These are phyloP conservation scores for Hormiphora californensis DNA, from an alignment of 37 sponge, comb jelly and placozoan species.

Conservation along the genomic window DNA sequence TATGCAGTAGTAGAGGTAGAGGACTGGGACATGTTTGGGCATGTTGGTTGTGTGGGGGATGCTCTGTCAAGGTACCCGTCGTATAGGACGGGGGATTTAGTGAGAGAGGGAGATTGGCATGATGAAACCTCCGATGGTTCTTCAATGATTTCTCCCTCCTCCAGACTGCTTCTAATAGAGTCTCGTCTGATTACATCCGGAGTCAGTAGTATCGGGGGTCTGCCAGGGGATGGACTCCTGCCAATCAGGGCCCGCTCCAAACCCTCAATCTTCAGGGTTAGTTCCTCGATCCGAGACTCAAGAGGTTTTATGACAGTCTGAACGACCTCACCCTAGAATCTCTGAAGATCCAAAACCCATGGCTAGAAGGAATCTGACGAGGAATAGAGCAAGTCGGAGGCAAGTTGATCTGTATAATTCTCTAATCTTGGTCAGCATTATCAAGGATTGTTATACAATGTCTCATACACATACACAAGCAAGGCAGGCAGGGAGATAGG, in stretches of 20 bases:
- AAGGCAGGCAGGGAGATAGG: too few relatives aligned
- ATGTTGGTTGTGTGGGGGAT: too few relatives aligned
- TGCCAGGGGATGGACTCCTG: too few relatives aligned
- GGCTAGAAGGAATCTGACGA: not conserved
- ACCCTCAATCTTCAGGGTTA: not conserved
- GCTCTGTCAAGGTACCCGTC: too few relatives aligned
- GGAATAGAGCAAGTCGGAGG: not conserved
- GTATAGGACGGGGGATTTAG: too few relatives aligned
- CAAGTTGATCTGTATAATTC: not conserved
- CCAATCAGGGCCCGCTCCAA: constrained; percentile 29
- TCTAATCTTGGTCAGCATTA: too few relatives aligned
- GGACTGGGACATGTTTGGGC: too few relatives aligned
- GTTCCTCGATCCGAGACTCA: not conserved
- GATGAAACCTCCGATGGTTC: not conserved
- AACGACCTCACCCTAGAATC: not conserved
- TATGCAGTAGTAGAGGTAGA: too few relatives aligned
- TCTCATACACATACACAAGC: too few relatives aligned
- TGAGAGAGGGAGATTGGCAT: not conserved
- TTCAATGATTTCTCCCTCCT: not conserved
- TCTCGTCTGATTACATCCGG: not conserved
- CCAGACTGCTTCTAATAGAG: not conserved
- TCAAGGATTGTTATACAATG: too few relatives aligned
- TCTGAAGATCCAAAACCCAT: not conserved
- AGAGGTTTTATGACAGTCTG: constrained; percentile 4
- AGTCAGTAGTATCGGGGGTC: not conserved